Conservation (phyloP, 92 coral and sea anemone species). For the Pocillopora grandis region DNA sequence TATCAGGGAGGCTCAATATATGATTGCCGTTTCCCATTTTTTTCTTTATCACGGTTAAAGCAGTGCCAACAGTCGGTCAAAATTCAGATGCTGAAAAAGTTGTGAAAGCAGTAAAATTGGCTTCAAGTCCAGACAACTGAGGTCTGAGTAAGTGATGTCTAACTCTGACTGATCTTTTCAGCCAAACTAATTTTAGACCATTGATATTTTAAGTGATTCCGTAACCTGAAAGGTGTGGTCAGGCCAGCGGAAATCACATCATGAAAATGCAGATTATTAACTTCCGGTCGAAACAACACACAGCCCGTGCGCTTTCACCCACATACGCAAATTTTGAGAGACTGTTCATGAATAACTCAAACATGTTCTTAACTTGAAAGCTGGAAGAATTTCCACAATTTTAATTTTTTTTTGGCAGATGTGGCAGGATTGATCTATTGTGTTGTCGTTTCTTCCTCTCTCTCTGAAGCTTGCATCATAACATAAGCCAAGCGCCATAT, state of each 20-base stretch:
- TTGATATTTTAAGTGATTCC: not conserved
- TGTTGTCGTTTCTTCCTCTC: not conserved
- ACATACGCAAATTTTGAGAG: not conserved
- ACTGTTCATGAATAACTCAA: not conserved
- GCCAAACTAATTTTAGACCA: not conserved
- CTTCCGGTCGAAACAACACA: conserved; percentile 7
- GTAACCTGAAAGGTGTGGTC: conserved; percentile 22
- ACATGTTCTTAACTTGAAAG: too few relatives aligned
- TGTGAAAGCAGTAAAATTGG: too few relatives aligned
- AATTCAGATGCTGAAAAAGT: too few relatives aligned
- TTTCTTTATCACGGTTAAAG: too few relatives aligned
- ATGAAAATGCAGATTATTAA: not conserved
- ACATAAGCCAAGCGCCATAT: conserved; percentile 66
- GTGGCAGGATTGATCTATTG: not conserved
- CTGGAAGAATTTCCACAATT: too few relatives aligned
- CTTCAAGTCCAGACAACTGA: too few relatives aligned
- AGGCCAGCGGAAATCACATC: conserved; percentile 18
- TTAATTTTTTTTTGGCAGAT: not conserved
- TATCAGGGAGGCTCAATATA: too few relatives aligned
- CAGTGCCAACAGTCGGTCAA: too few relatives aligned
- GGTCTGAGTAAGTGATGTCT: too few relatives aligned
- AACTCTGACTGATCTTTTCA: not conserved
- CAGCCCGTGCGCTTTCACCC: not conserved
- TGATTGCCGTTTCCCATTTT: too few relatives aligned
- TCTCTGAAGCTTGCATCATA: conserved; percentile 68